Percentiles rank a stretch among this genome's conserved stretches.
phyloP scores from a whole-genome alignment of 2,113 vertebrate genomes.

The Pelecanoides urinatrix region DNA sequence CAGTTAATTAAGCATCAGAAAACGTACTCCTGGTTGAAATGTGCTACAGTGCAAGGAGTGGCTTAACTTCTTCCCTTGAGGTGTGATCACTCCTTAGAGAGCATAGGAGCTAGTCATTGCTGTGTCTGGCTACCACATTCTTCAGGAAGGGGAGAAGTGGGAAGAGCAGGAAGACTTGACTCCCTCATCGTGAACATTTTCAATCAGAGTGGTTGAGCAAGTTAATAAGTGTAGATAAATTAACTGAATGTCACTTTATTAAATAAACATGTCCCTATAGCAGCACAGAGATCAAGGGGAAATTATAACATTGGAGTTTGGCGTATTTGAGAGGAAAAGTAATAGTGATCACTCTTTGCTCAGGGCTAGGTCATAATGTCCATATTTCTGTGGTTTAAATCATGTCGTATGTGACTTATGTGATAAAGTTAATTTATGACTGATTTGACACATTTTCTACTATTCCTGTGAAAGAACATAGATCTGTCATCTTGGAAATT shows the following conservation, averaged over 20 bases:
- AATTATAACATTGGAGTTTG: background rate
- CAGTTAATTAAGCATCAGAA: background rate
- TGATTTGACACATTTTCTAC: background rate
- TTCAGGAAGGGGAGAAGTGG: background rate
- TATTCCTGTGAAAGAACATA: background rate
- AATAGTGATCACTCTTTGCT: background rate
- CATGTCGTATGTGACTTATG: background rate
- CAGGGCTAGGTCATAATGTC: background rate
- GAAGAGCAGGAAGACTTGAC: background rate
- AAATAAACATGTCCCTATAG: background rate
- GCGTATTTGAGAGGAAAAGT: background rate
- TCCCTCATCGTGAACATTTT: background rate
- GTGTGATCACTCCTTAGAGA: background rate
- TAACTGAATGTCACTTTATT: background rate
- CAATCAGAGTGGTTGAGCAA: background rate
- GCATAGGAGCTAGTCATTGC: background rate
- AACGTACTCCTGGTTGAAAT: background rate
- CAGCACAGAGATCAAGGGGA: background rate
- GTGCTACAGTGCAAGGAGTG: background rate
- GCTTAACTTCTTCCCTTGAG: background rate
- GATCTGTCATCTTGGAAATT: background rate
- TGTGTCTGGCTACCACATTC: background rate
- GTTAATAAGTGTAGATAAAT: background rate
- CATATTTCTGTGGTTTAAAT: background rate
- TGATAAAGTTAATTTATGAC: conserved; percentile 28